Percentiles rank a stretch among this genome's conserved stretches.
Evolutionary conservation across 2,888 invertebrate genomes (phyloP).

Genomic region (Schizotus pectinicornis): DNA sequence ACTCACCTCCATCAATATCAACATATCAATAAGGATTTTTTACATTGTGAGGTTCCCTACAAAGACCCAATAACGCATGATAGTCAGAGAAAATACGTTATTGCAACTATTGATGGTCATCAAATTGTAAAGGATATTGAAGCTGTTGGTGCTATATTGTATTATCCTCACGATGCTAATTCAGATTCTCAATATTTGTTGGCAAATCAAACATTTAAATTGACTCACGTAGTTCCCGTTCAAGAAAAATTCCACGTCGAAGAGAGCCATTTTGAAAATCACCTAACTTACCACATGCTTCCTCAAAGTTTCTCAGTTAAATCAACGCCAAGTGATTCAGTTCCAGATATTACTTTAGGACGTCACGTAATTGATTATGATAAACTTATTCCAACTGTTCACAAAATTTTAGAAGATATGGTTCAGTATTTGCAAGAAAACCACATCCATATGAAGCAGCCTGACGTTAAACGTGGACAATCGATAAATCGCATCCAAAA

Average conservation of each 20-base stretch:
- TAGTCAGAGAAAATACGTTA: slow-evolving; percentile 39
- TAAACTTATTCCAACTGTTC: slow-evolving; percentile 41
- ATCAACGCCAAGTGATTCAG: slow-evolving; percentile 14
- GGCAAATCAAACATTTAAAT: no score
- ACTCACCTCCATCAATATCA: slow-evolving; percentile 44
- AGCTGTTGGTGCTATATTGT: slow-evolving; percentile 39
- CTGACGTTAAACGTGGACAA: slow-evolving; percentile 51
- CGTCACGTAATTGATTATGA: slow-evolving; percentile 46
- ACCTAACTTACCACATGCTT: slow-evolving; percentile 44
- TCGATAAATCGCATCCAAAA: slow-evolving; percentile 50
- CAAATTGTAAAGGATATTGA: slow-evolving; percentile 38
- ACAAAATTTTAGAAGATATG: slow-evolving; percentile 49
- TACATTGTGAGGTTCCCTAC: slow-evolving; percentile 46
- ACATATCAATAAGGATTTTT: slow-evolving; percentile 42
- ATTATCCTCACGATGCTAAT: slow-evolving; percentile 39
- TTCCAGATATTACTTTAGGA: slow-evolving; percentile 51
- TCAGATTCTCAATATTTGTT: slow-evolving; percentile 51
- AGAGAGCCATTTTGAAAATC: slow-evolving; percentile 32
- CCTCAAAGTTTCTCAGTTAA: not conserved
- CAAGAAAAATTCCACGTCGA: slow-evolving; percentile 32
- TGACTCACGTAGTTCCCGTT: slow-evolving; percentile 20
- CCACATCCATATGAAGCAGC: slow-evolving; percentile 48
- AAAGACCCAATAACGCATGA: slow-evolving; percentile 43
- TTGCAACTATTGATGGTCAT: slow-evolving; percentile 31
- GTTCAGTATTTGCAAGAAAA: slow-evolving; percentile 50